Percentiles rank a stretch among this genome's conserved stretches.
Evolutionary conservation across 2,797 vertebrate genomes (phyloP).

Genomic region (Anableps anableps): DNA sequence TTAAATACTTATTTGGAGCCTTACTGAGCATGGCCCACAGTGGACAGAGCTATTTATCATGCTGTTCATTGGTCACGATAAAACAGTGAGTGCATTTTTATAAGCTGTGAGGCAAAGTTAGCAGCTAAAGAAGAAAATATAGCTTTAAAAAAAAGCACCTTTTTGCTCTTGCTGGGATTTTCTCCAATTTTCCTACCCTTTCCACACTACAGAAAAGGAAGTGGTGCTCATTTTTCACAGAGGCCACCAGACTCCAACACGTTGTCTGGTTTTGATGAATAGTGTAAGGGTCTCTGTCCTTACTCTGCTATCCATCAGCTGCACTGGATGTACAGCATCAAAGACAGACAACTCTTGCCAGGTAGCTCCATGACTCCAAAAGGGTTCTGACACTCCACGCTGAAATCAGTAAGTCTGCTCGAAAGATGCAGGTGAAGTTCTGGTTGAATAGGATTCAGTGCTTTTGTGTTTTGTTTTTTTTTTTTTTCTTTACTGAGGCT

Average conservation of each 20-base stretch:
- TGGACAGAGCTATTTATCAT: slow-evolving; percentile 70
- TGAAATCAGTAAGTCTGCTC: slow-evolving; percentile 24
- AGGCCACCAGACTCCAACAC: slow-evolving; percentile 57
- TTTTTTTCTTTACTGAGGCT: neutral
- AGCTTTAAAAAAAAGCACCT: slow-evolving; percentile 45
- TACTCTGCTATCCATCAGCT: slow-evolving; percentile 67
- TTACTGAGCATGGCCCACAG: slow-evolving; percentile 71
- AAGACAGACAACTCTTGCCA: slow-evolving; percentile 44
- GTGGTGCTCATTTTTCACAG: slow-evolving; percentile 69
- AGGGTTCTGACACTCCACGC: slow-evolving; percentile 10
- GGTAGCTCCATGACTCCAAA: slow-evolving; percentile 10
- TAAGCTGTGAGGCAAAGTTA: slow-evolving; percentile 51
- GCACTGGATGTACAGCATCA: slow-evolving; percentile 47
- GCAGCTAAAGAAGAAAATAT: slow-evolving; percentile 36
- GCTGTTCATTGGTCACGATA: slow-evolving; percentile 63
- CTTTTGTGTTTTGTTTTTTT: neutral
- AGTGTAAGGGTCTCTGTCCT: slow-evolving; percentile 53
- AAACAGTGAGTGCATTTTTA: slow-evolving; percentile 62
- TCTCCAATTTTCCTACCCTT: slow-evolving; percentile 32
- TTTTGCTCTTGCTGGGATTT: slow-evolving; percentile 50
- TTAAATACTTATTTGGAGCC: slow-evolving; percentile 75
- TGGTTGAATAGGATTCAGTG: neutral
- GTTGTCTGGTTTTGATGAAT: slow-evolving; percentile 74
- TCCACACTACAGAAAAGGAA: slow-evolving; percentile 40
- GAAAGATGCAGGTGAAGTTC: slow-evolving; percentile 8